These are phyloP conservation scores for Tetheella fluctuosa DNA, from an alignment of 2,888 invertebrate genomes.

Conservation along the genomic window DNA sequence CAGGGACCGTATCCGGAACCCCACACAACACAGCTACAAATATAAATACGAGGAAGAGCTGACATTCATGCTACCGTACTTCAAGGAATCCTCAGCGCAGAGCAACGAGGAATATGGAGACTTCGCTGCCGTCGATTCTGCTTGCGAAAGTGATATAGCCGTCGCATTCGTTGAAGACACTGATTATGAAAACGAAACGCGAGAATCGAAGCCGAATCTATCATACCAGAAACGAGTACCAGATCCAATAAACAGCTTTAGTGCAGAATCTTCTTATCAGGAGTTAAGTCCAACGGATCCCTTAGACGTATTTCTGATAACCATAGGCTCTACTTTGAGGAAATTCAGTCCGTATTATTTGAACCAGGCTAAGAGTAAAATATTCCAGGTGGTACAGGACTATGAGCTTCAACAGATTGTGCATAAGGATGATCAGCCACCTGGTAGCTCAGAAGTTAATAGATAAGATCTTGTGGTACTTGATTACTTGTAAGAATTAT, in stretches of 20 bases:
- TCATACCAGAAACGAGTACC: conserved; percentile 39
- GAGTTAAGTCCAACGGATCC: conserved; percentile 63
- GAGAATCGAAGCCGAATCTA: conserved; percentile 51
- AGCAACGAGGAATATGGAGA: conserved; percentile 56
- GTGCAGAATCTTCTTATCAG: conserved; percentile 37
- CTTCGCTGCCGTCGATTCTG: conserved; percentile 43
- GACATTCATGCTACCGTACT: conserved; percentile 66
- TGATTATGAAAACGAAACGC: conserved; percentile 41
- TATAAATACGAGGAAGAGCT: conserved; percentile 75
- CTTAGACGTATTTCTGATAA: conserved; percentile 68
- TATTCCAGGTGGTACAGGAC: conserved; percentile 77
- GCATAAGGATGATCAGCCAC: conserved; percentile 47
- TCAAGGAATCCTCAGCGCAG: conserved; percentile 45
- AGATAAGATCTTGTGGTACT: conserved; percentile 29
- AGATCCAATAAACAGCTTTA: conserved; percentile 25
- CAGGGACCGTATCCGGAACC: conserved; percentile 58
- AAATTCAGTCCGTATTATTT: conserved; percentile 70
- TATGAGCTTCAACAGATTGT: conserved; percentile 74
- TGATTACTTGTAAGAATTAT: no score
- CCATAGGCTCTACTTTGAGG: conserved; percentile 66
- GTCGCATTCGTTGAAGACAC: conserved; percentile 47
- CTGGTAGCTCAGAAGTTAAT: conserved; percentile 38
- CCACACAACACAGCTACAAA: conserved; percentile 52
- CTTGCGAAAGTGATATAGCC: conserved; percentile 52
- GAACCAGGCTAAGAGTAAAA: conserved; percentile 76